Conservation (phyloP, 1,140 invertebrate genomes). For the Polypedilum vanderplanki region DNA sequence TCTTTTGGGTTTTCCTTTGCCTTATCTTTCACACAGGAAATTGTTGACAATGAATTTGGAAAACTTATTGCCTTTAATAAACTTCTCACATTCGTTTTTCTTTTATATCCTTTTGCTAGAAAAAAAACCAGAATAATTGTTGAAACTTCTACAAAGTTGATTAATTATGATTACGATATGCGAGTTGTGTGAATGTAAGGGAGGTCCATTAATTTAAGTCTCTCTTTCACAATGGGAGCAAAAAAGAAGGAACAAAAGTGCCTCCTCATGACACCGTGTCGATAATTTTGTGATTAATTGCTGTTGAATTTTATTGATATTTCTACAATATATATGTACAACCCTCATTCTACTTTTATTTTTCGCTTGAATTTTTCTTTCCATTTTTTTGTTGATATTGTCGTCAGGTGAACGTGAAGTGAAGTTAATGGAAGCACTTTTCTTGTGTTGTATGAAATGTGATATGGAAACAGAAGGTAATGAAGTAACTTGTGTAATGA, state of each 20-base stretch:
- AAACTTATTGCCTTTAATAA: not conserved
- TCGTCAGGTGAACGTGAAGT: too few species aligned
- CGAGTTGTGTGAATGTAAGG: not conserved
- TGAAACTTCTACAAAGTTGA: not conserved
- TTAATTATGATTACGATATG: not conserved
- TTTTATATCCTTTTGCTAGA: not conserved
- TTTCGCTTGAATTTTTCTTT: too few species aligned
- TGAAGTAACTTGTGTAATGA: too few species aligned
- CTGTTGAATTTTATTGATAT: not conserved
- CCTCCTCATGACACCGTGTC: not conserved
- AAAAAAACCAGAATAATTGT: not conserved
- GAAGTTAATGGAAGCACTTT: too few species aligned
- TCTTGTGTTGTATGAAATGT: too few species aligned
- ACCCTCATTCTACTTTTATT: not conserved
- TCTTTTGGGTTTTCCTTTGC: too few species aligned
- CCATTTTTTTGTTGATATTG: too few species aligned
- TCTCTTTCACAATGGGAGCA: not conserved
- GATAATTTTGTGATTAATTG: slow-evolving; percentile 7
- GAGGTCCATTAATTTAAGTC: slow-evolving; percentile 17
- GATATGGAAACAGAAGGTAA: too few species aligned
- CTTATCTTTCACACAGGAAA: not conserved
- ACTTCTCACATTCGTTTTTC: not conserved
- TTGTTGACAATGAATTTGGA: not conserved
- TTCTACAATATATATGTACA: not conserved
- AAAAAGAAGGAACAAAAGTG: not conserved